These are phyloP conservation scores for Leucania comma DNA, from an alignment of 2,888 invertebrate species.

Conservation along the genomic window DNA sequence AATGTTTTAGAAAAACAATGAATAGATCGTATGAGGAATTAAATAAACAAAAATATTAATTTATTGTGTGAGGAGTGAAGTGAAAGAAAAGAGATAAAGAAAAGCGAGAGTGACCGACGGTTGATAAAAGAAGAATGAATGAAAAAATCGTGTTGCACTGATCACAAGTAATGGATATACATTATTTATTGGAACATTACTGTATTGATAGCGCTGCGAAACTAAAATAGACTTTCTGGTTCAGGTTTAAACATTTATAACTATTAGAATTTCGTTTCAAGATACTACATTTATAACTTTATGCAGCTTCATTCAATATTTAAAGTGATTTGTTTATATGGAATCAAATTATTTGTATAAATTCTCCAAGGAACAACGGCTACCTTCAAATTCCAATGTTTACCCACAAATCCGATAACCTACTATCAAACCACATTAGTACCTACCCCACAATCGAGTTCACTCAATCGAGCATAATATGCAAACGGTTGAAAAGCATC, in stretches of 20 bases:
- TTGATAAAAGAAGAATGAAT: too few relatives aligned
- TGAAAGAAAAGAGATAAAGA: too few relatives aligned
- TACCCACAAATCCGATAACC: not conserved
- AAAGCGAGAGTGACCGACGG: too few relatives aligned
- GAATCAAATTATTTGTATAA: not conserved
- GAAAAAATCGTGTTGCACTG: too few relatives aligned
- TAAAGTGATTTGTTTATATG: not conserved
- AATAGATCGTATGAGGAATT: too few relatives aligned
- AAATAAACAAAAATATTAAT: too few relatives aligned
- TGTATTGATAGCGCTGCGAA: too few relatives aligned
- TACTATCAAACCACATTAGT: not conserved
- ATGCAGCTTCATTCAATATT: not conserved
- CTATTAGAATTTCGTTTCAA: slow-evolving; percentile 4
- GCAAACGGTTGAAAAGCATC: not conserved
- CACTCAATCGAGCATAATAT: not conserved
- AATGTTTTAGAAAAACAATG: too few relatives aligned
- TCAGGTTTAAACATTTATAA: not conserved
- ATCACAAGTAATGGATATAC: too few relatives aligned
- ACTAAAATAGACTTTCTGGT: not conserved
- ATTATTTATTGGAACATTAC: too few relatives aligned
- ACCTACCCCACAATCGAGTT: not conserved
- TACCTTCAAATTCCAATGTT: not conserved
- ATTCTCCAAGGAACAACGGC: not conserved
- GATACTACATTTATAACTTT: not conserved
- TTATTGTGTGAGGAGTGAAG: too few relatives aligned